Evolutionary conservation across 2,888 invertebrate genomes (phyloP), one percentile per base, ranked within the genome.

Genomic region (Holacanthella duospinosa): DNA sequence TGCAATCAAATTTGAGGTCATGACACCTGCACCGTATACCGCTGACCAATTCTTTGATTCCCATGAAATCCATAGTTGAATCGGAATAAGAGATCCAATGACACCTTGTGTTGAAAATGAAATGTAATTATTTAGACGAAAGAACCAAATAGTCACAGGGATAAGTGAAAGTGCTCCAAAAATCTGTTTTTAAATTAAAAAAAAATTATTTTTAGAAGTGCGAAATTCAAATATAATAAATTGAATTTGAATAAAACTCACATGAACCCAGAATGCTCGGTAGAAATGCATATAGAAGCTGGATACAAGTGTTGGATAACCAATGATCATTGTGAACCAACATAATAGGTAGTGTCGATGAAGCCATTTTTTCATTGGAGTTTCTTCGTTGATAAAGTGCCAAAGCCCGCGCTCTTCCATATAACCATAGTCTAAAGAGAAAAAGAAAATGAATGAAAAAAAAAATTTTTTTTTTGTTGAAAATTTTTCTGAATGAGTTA

Each of bases 291-390:
- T 44, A 65, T 65, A 68, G 25, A 61, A 61, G 6, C 54, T 59
- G 1, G 64, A 64, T 4, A 68, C 66, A 61, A 67, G 54, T 1
- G 61, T 24, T 1, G 68, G 68, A 55, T 68, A 68, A 4, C 68
- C 68, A 2, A 68, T 1, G 28, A 66, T 43, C 3, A 68, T 59
- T 2, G 65, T 27, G 2, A 68, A 43, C 68, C 68, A 68, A 1
- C 59, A 64, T 1, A 48, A 21, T 0, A 67, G 27, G 54, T 61
- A 67, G 36, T 64, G 63, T 25, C 63, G 63, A 44, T 64, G 64
- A 12, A 63, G 27, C 28, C 4, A 55, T 56, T 48, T 1, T 2
- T 54, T 21, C 2, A n/a, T n/a, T n/a, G n/a, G n/a, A n/a, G 59
- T 57, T 29, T 59, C 28, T 3, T 36, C 25, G 12, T 63, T n/a